Conservation (phyloP, 1,140 invertebrate genomes). For the Leptinotarsa undecemlineata region DNA sequence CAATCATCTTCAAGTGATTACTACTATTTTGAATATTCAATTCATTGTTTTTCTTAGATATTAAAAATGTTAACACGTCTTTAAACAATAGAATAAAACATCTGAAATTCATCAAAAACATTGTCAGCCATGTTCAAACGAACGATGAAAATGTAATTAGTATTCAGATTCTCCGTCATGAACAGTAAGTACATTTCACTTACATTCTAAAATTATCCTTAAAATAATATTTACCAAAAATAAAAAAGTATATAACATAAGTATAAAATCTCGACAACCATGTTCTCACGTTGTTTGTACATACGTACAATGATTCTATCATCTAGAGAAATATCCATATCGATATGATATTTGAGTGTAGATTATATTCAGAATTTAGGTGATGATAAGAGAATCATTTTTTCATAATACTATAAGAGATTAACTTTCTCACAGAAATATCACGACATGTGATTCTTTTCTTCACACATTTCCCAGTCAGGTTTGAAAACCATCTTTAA, state of each 20-base stretch:
- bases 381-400: background rate
- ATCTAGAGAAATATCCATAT: background rate
- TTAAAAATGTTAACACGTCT: no score
- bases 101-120: no score
- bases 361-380: background rate
- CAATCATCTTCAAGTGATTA: no score
- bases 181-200: slow-evolving; percentile 35
- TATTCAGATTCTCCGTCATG: slow-evolving; percentile 32
- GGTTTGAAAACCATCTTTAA: slow-evolving; percentile 25
- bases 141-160: slow-evolving; percentile 35
- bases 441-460: slow-evolving; percentile 33
- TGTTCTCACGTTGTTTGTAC: background rate
- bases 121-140: no score
- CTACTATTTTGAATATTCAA: no score
- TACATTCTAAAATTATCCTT: background rate
- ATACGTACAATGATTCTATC: background rate
- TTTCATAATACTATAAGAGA: slow-evolving; percentile 21
- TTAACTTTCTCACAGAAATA: slow-evolving; percentile 32
- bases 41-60: no score
- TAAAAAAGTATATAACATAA: slow-evolving; percentile 12
- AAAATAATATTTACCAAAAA: slow-evolving; percentile 20
- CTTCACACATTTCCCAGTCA: slow-evolving; percentile 33
- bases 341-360: background rate
- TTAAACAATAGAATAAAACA: no score
- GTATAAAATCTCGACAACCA: background rate